Base-by-base conservation (phyloP, 2,888 invertebrate species). In the Drosophila formosana region DNA sequence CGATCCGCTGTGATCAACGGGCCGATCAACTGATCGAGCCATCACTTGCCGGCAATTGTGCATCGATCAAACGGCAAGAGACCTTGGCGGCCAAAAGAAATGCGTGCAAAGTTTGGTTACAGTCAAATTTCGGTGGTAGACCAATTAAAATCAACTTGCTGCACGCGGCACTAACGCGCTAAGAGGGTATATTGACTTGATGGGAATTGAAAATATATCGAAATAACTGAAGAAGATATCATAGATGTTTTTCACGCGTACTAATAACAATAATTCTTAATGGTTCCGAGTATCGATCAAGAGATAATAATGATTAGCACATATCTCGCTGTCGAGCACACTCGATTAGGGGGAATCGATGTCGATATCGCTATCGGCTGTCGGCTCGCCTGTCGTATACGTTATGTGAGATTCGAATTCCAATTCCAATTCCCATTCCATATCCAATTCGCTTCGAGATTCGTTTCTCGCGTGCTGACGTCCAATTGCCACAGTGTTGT, bases 11-110 rank as follows among this genome's bases (percentile, higher is more conserved):
- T 13, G n/a, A 30, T 41, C 11, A 9, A 34, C 3, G 6, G 4
- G 11, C 3, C n/a, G 37, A 37, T 37, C 37, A 4, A 37, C n/a
- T 37, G 28, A 65, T 66, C 65, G 66, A 46, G 51, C 74, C 80
- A 80, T 90, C 89, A 88, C 78, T 86, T 86, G 86, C 78, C 72
- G 69, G 72, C 89, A 85, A 89, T 90, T 90, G 88, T 89, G 81
- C 82, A 90, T 88, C 89, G 80, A 89, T 90, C 86, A 90, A 82
- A 71, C 68, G 66, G 39, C 13, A 7, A 13, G 23, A 66, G 75
- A 84, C 84, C 84, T 87, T 88, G 77, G 66, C 72, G 68, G 56
- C 63, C 52, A 73, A 79, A 75, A 86, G 81, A 86, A 83, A 85
- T 87, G 87, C 81, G 87, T 89, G 61, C 75, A 82, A 77, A 73